Evolutionary conservation across 2,888 invertebrate genomes (phyloP).

Genomic region (Nycteola revayana): DNA sequence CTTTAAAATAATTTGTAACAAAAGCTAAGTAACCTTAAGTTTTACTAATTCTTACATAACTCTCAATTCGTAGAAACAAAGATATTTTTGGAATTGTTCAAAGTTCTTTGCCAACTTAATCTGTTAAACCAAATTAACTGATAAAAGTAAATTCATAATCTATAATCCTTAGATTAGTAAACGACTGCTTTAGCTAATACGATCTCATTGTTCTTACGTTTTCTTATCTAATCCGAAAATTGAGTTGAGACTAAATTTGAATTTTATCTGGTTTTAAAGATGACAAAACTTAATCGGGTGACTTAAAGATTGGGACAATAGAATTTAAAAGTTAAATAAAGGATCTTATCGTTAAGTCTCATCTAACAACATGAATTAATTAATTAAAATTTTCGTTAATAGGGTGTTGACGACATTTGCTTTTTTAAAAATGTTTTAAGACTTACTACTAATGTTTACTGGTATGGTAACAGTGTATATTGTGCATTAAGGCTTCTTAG

Average conservation of each 20-base stretch:
- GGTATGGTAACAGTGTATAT: too few relatives aligned
- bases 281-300: conserved; percentile 37
- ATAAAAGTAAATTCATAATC: conserved; percentile 35
- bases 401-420: too few relatives aligned
- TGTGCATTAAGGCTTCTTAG: too few relatives aligned
- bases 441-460: too few relatives aligned
- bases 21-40: too few relatives aligned
- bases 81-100: conserved; percentile 15
- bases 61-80: conserved; percentile 18
- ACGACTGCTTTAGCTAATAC: conserved; percentile 22
- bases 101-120: conserved; percentile 16
- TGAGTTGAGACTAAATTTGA: conserved; percentile 34
- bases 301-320: conserved; percentile 29
- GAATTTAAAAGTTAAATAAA: conserved; percentile 24
- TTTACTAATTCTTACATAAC: too few relatives aligned
- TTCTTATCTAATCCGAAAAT: conserved; percentile 36
- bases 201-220: conserved; percentile 32
- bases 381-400: too few relatives aligned
- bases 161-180: conserved; percentile 32
- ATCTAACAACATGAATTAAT: conserved; percentile 28
- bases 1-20: too few relatives aligned
- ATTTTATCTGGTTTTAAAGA: conserved; percentile 32
- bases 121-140: conserved; percentile 31
- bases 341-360: conserved; percentile 20
- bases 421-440: too few relatives aligned